Evolutionary conservation across 2,113 vertebrate genomes (phyloP), one percentile per base, ranked within the genome.

Genomic region (Nothobranchius kuhntae): DNA sequence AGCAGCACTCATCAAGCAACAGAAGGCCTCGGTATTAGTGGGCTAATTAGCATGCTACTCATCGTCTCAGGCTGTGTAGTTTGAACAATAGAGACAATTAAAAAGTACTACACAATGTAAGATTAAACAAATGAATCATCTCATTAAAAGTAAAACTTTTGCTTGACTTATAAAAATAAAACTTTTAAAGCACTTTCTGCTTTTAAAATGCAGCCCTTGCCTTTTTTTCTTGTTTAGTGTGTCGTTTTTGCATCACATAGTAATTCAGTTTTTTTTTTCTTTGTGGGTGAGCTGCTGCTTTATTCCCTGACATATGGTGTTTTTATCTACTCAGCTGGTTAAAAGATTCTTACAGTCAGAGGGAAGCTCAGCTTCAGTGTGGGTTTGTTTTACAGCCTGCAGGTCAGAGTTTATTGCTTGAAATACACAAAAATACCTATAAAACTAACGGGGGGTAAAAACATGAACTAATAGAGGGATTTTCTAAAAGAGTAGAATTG

Each of bases 311-410:
- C 26, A 61, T 36, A 24, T 24, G 35, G 35, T 65, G 13, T 72
- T 71, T 69, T 74, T 64, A 77, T 73, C 68, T 72, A 35, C 53
- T 65, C 24, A 70, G 61, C 61, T 75, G 65, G 52, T 71, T 77
- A 77, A 85, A 68, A 64, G 48, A 38, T 54, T 53, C 59, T 60
- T 15, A 53, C 36, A 57, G 40, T 42, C 15, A 68, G 14, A 9
- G 24, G 42, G 42, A 46, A 65, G 38, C 61, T 12, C 61, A 58
- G n/a, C 68, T 42, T 61, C 14, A 56, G 8, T 63, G 44, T 48
- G 21, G 52, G 59, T 35, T 61, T 21, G 45, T 71, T 40, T 5
- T 40, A 3, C 3, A 30, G 30, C 4, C 15, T 35, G 48, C 7
- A 57, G 50, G n/a, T 65, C 35, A 60, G 26, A 17, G 21, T 15